Evolutionary conservation across 2,113 vertebrate species (phyloP), one percentile per base, ranked within the genome.

Genomic region (Nycticryphes semicollaris): DNA sequence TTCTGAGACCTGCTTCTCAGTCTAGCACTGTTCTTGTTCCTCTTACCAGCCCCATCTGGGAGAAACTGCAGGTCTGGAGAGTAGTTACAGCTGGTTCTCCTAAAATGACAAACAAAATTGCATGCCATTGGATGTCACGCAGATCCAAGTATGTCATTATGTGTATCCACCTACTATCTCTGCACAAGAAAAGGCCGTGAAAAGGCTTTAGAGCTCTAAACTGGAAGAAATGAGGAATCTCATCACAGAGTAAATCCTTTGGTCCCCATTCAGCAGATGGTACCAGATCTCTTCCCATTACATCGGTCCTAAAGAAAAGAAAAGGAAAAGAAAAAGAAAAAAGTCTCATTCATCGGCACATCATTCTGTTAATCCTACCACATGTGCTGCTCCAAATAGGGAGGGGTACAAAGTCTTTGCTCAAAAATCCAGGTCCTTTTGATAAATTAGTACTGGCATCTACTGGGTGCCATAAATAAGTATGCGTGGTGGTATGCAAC

Each of bases 91-190:
- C 67, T 77, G 35, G 48, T 64, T 1, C 33, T 35, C 41, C 84
- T 74, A 67, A 84, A 91, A 63, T 2, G 10, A 33, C 47, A 63
- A 37, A 72, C 7, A n/a, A 53, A 22, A 45, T 24, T n/a, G 3
- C 21, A 5, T 28, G 6, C 3, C 17, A 10, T 5, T 13, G 22
- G 39, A 25, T 53, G 28, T 57, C 53, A 53, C 1, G 0, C 27
- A 53, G 24, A 80, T 19, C 19, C 48, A 54, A 68, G 28, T 23
- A 8, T 39, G 30, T 27, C 25, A 7, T 78, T 50, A 33, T 25
- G 33, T 43, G 48, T 67, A 62, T 66, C 51, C 78, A 70, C 45
- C 62, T 50, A 31, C 9, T 31, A 62, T 25, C 13, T 81, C 45
- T 89, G 47, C 23, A 21, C n/a, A 31, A 74, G 37, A 27, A 81